These are phyloP conservation scores for Patiria miniata DNA, from an alignment of 35 echinoderm and acorn worm species.

Conservation along the genomic window DNA sequence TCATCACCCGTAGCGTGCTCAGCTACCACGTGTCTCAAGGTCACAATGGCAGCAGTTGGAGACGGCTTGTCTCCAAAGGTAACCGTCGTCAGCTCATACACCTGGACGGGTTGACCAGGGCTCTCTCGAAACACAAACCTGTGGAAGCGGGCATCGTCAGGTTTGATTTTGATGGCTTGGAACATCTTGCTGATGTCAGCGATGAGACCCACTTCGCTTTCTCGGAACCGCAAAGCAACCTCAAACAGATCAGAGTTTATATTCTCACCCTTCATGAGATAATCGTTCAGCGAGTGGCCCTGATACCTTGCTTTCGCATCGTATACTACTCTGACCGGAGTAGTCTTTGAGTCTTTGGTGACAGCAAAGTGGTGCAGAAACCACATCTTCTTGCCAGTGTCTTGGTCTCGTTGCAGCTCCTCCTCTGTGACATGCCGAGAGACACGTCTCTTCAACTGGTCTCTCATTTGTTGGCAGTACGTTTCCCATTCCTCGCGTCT, in stretches of 20 bases:
- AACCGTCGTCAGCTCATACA: constrained; percentile 50
- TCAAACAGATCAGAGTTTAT: constrained; percentile 48
- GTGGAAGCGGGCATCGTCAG: constrained; percentile 34
- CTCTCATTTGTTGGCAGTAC: constrained; percentile 56
- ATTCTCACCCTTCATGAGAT: constrained; percentile 61
- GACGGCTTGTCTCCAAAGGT: constrained; percentile 65
- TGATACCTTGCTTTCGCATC: constrained; percentile 68
- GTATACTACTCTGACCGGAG: constrained; percentile 65
- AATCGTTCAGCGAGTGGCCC: constrained; percentile 64
- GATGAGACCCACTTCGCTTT: constrained; percentile 66
- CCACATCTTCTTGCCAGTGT: constrained; percentile 69
- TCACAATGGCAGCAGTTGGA: constrained; percentile 66
- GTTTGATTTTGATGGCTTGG: neutral
- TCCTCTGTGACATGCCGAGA: constrained; percentile 41
- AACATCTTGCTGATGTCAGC: constrained; percentile 58
- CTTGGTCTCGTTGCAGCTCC: neutral
- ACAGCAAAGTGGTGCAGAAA: constrained; percentile 68
- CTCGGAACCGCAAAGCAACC: constrained; percentile 38
- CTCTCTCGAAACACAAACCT: constrained; percentile 25
- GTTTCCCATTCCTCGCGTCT: constrained; percentile 44
- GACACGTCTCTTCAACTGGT: constrained; percentile 57
- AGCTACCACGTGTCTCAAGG: constrained; percentile 64
- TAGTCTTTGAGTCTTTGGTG: constrained; percentile 55
- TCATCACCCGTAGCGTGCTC: constrained; percentile 61
- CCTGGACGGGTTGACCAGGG: constrained; percentile 51